A percentile compares a stretch with the other conserved stretches of the same genome.
Evolutionary conservation across 2,113 vertebrate species (phyloP).

Genomic region (Casuarius casuarius): DNA sequence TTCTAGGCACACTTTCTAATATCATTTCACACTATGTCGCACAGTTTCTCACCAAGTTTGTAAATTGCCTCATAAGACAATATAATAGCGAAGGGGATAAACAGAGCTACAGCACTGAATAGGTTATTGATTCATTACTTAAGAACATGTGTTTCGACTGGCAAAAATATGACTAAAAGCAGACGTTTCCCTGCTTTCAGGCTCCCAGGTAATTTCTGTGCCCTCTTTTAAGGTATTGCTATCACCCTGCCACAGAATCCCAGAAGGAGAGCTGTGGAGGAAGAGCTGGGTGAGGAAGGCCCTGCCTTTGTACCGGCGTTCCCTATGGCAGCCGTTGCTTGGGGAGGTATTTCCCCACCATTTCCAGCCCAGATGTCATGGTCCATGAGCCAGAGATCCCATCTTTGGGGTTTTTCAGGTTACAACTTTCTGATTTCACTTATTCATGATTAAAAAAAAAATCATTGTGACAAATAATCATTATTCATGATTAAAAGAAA

Average conservation of each 20-base stretch:
- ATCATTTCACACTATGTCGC: slow-evolving; percentile 58
- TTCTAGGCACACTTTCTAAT: slow-evolving; percentile 26
- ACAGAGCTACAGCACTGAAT: slow-evolving; percentile 6
- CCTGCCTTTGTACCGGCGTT: accelerated
- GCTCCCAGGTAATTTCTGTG: not conserved
- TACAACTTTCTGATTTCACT: not conserved
- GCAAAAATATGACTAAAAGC: not conserved
- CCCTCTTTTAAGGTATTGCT: not conserved
- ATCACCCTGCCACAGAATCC: not conserved
- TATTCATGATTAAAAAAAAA: not conserved
- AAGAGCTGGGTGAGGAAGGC: not conserved
- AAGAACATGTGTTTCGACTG: not conserved
- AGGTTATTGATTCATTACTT: slow-evolving; percentile 37
- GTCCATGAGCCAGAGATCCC: not conserved
- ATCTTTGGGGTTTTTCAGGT: not conserved
- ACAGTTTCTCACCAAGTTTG: slow-evolving; percentile 15
- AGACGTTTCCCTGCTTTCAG: not conserved
- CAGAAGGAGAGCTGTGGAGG: not conserved
- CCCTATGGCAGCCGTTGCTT: not conserved
- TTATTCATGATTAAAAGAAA: not conserved
- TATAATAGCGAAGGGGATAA: slow-evolving; percentile 16
- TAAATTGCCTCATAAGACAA: not conserved
- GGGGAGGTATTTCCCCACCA: not conserved
- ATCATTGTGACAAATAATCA: not conserved
- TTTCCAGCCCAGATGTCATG: not conserved